phyloP scores from a whole-genome alignment of 2,113 vertebrate genomes.

The Blennius ocellaris region DNA sequence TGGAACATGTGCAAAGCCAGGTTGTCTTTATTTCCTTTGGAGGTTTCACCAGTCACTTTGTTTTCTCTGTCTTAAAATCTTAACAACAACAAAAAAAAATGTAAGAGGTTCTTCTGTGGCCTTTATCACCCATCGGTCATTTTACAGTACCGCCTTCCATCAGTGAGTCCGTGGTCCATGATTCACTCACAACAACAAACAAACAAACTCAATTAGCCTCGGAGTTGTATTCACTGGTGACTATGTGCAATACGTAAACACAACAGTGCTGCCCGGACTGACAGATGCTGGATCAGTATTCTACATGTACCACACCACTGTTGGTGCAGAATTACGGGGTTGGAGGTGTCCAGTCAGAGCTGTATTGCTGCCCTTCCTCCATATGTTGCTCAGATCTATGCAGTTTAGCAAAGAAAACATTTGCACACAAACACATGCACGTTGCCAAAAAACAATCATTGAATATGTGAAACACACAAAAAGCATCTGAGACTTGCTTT shows the following conservation, averaged over 20 bases:
- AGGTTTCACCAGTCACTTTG: too few species aligned
- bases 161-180: conserved; percentile 4
- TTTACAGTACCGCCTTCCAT: not conserved
- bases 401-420: conserved; percentile 15
- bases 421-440: conserved; percentile 32
- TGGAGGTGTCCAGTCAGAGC: not conserved
- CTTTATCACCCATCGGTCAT: conserved; percentile 8
- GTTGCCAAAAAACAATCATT: conserved; percentile 45
- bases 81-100: too few species aligned
- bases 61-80: too few species aligned
- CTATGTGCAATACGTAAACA: conserved; percentile 18
- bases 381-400: conserved; percentile 32
- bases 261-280: not conserved
- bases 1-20: too few species aligned
- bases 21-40: too few species aligned
- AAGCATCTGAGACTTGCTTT: too few species aligned
- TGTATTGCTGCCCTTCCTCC: conserved; percentile 17
- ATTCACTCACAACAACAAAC: conserved; percentile 16
- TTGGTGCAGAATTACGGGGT: not conserved
- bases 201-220: not conserved
- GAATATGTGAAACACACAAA: not conserved
- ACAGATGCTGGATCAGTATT: not conserved
- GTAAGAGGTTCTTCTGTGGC: not conserved
- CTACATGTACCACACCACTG: conserved; percentile 1
- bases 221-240: not conserved